phyloP scores from a whole-genome alignment of 2,113 vertebrate genomes.

The Jaculus jaculus region DNA sequence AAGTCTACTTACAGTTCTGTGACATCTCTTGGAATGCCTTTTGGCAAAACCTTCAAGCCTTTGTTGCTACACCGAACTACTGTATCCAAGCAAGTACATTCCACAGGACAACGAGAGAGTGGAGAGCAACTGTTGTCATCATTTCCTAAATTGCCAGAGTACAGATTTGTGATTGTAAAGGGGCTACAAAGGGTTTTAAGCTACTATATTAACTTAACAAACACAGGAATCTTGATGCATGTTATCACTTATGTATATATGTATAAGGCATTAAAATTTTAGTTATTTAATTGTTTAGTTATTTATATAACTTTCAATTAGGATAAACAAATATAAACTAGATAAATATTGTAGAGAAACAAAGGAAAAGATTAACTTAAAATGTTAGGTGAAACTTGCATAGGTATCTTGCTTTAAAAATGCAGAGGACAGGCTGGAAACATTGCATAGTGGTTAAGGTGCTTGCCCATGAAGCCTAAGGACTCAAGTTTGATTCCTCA shows the following conservation, averaged over 20 bases:
- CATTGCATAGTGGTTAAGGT: no score
- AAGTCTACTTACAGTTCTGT: constrained; percentile 94
- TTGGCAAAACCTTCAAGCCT: constrained; percentile 93
- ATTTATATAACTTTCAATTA: constrained; percentile 20
- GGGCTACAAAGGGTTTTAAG: not conserved
- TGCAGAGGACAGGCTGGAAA: not conserved
- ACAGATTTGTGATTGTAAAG: constrained; percentile 3
- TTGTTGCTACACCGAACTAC: constrained; percentile 99
- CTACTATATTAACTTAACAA: not conserved
- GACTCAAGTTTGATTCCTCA: no score
- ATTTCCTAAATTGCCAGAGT: constrained; percentile 87
- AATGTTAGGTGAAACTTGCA: not conserved
- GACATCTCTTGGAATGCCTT: constrained; percentile 96
- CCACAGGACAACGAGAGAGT: constrained; percentile 92
- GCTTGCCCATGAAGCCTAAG: no score
- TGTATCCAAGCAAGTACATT: constrained; percentile 98
- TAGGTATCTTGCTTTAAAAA: not conserved
- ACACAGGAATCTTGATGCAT: not conserved
- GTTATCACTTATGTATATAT: not conserved
- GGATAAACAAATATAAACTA: not conserved
- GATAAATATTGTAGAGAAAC: not conserved
- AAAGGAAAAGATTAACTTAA: not conserved
- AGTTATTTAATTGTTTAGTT: not conserved
- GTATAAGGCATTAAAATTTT: not conserved
- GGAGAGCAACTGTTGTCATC: constrained; percentile 97